Evolutionary conservation across 2,797 vertebrate species (phyloP), one percentile per base, ranked within the genome.

Genomic region (Mormyrops attenuatus): DNA sequence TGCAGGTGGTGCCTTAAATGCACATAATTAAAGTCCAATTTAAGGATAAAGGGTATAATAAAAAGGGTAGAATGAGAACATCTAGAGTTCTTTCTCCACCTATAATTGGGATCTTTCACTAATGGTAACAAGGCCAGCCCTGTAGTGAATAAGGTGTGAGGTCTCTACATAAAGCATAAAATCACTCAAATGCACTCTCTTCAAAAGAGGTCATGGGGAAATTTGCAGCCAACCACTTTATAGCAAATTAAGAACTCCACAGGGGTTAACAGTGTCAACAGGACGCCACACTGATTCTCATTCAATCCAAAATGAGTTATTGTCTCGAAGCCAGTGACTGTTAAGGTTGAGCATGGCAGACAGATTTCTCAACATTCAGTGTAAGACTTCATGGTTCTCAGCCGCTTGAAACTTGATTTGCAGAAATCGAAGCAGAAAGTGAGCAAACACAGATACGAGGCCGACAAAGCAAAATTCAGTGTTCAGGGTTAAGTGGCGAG

Each of bases 91-190:
- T 88, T 88, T 69, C 20, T 57, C 53, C 8, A 8, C 22, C 47
- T 85, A 52, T 85, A 50, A 85, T 52, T 50, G 47, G n/a, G 44
- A 85, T 85, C 82, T 52, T 26, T 6, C 47, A 52, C 1, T 82
- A 82, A n/a, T 82, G 77, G 41, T 44, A 47, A 47, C 20, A 82
- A 82, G 77, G 17, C 77, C 77, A 47, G 77, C 7, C 77, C 17
- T 82, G 41, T 44, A 82, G 77, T 47, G 41, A 82, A 82, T 82
- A 47, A 47, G 44, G 82, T 30, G 9, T 47, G 44, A 52, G 82
- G 82, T 85, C 82, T 30, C 77, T 47, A 47, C 77, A 82, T 44
- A 82, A 82, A 82, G 77, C 41, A 82, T n/a, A 82, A 82, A 47
- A 47, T 82, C 41, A 82, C 41, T 82, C 38, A 82, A 82, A 82